Percentiles rank a stretch among this genome's conserved stretches.
phyloP scores from a whole-genome alignment of 2,797 vertebrate genomes.

The Coluber constrictor region DNA sequence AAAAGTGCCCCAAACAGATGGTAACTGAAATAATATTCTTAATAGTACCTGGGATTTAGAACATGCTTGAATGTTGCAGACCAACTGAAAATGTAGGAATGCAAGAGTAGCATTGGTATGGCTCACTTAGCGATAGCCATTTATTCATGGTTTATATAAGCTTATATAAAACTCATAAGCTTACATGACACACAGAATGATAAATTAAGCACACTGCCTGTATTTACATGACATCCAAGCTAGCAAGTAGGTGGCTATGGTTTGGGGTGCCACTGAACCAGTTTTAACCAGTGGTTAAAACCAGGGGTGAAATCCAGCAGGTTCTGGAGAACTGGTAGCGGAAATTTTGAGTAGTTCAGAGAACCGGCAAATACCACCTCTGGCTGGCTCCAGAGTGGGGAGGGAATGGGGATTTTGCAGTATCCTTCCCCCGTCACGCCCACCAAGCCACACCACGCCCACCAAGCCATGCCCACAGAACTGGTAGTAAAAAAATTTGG shows the following conservation, averaged over 20 bases:
- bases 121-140: not conserved
- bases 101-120: not conserved
- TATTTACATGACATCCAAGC: not conserved
- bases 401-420: too few species aligned
- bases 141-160: not conserved
- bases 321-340: too few species aligned
- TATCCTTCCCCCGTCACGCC: too few species aligned
- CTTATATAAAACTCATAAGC: not conserved
- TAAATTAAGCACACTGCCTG: not conserved
- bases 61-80: not conserved
- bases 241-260: not conserved
- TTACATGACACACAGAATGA: not conserved
- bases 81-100: not conserved
- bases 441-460: too few species aligned
- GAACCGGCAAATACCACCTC: too few species aligned
- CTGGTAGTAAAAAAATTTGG: too few species aligned
- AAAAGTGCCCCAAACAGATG: not conserved
- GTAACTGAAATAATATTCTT: not conserved
- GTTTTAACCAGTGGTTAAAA: too few species aligned
- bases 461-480: too few species aligned
- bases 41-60: not conserved
- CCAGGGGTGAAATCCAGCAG: too few species aligned
- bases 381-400: too few species aligned
- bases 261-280: not conserved
- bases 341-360: too few species aligned